Evolutionary conservation across 1,140 invertebrate genomes (phyloP).

Genomic region (Linepithema humile): DNA sequence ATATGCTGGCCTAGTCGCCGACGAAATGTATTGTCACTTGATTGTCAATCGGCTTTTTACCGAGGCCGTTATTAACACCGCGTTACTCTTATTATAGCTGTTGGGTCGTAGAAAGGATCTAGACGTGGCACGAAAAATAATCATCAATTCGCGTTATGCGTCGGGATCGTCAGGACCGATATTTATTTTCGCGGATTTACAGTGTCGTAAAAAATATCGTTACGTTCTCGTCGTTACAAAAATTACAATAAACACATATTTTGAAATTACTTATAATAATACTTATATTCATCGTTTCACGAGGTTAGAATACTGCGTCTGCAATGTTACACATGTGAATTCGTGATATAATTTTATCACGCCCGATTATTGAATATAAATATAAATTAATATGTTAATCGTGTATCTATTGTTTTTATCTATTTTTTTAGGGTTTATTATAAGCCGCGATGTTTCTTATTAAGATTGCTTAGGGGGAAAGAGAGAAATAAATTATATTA

Average conservation of each 20-base stretch:
- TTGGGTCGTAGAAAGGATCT: constrained; percentile 6
- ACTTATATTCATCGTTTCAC: background rate
- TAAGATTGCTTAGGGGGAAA: background rate
- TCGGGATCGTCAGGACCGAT: background rate
- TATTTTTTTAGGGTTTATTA: background rate
- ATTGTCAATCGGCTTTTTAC: constrained; percentile 82
- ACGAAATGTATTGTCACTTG: constrained; percentile 83
- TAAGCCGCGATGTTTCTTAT: background rate
- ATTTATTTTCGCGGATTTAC: background rate
- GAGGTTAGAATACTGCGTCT: background rate
- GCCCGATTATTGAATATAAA: too few species aligned
- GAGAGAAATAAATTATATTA: background rate
- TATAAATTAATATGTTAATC: too few species aligned
- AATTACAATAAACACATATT: background rate
- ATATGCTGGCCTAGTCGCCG: constrained; percentile 75
- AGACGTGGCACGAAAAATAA: constrained; percentile 1
- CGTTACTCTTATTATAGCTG: constrained; percentile 36
- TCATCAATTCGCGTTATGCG: background rate
- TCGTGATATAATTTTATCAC: too few species aligned
- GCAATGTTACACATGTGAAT: background rate
- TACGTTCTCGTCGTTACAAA: background rate
- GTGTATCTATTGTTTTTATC: background rate
- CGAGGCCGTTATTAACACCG: constrained; percentile 52
- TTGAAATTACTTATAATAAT: background rate
- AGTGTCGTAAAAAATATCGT: background rate